Base-by-base conservation (phyloP, 2,113 vertebrate species). In the Mormoops blainvillei region DNA sequence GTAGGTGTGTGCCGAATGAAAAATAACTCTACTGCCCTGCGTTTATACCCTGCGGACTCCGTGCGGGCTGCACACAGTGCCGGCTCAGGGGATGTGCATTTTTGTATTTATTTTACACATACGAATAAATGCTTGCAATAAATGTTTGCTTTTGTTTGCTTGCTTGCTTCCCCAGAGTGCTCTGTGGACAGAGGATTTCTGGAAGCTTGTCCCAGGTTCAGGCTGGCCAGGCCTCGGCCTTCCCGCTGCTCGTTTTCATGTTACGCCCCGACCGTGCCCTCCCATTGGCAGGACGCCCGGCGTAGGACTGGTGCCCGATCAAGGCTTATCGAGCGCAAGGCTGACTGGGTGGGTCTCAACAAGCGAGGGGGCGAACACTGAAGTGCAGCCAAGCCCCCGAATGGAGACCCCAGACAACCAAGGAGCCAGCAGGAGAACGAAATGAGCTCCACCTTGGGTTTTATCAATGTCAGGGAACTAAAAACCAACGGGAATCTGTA, bases 1-100 rank as follows among this genome's bases (percentile, higher is more conserved):
- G n/a, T 13, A 7, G 13, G 15, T 24, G 2, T 36, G 24, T 76
- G 12, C 26, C 36, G 19, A 38, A 13, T 28, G 45, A n/a, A 6
- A 4, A 24, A 16, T 4, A 48, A 65, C 33, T 65, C 77, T 2
- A 28, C 20, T 3, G 22, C 6, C 31, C n/a, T 41, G 12, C 11
- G 6, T 11, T 61, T 41, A 4, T 12, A 28, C 2, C 28, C 26
- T 7, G 13, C 11, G 38, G 26, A 5, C 20, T 45, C 5, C 0
- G 11, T 3, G 7, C 68, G 38, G 14, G 8, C 50, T 18, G 5
- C 5, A 24, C 12, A 63, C 9, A 6, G 18, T 36, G 3, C 45
- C 16, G 43, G 26, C 83, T 87, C 24, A 8, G 48, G 52, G 14
- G 45, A 48, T 4, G 26, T 7, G 22, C 33, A 33, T 33, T 4